A percentile compares a stretch with the other conserved stretches of the same genome.
Conservation (phyloP, 2,113 vertebrate genomes). For the Lagopus muta region DNA sequence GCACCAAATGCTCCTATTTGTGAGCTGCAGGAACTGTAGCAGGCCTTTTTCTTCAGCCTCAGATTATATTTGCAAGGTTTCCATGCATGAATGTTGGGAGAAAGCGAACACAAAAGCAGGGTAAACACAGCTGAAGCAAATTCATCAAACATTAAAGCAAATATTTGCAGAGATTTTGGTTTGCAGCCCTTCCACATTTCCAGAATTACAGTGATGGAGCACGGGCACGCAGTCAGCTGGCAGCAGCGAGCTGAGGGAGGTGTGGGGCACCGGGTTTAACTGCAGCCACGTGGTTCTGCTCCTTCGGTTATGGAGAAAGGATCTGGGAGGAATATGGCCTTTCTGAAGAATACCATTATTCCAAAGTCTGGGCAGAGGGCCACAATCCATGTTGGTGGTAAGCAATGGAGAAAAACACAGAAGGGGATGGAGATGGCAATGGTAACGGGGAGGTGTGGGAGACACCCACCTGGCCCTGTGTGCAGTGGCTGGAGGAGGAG, state of each 20-base stretch:
- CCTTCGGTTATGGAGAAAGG: background rate
- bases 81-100: background rate
- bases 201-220: background rate
- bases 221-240: background rate
- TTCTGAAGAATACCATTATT: too few relatives aligned
- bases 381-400: fast-evolving
- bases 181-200: conserved; percentile 3
- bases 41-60: background rate
- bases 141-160: conserved; percentile 43
- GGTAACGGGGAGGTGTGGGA: fast-evolving
- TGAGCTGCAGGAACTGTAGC: background rate
- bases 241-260: fast-evolving
- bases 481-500: background rate
- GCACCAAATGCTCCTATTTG: background rate
- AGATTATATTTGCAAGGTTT: background rate
- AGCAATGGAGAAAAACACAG: too few relatives aligned
- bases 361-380: too few relatives aligned
- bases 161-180: conserved; percentile 57
- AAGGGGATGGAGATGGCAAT: background rate
- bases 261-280: fast-evolving
- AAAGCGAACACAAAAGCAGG: background rate
- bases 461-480: background rate
- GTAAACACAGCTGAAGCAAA: conserved; percentile 55
- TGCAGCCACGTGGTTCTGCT: background rate
- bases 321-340: background rate